Evolutionary conservation across 2,888 invertebrate species (phyloP), one percentile per base, ranked within the genome.

Genomic region (Lysandra bellargus): DNA sequence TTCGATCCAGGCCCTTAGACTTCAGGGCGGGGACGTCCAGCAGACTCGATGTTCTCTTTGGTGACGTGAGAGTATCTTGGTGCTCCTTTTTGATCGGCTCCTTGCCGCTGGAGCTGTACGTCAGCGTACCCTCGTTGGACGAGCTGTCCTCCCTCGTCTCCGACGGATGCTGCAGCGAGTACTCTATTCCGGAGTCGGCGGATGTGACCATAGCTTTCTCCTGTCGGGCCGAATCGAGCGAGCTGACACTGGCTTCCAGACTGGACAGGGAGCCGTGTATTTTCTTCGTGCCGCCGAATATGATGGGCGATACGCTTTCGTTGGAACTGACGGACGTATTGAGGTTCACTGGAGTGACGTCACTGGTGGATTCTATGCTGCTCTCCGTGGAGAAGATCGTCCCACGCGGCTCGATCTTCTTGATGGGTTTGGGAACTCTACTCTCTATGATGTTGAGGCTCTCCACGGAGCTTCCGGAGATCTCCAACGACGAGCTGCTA

Each of bases 51-150:
- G 93, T 88, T 53, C 94, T 82, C 82, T 94, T 94, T 0, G 94
- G 94, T 0, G 90, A 90, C 0, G 91, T 91, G 17, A 92, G 80
- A 1, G 88, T 90, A 44, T 93, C 93, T 75, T 90, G 89, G 0
- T 89, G 89, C 1, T 87, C 84, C 78, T 88, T 90, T 49, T 87
- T 90, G 0, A 87, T 85, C 0, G 88, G 87, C 7, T 94, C 93
- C 81, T 88, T 92, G 3, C 93, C 86, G 85, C 93, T 92, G 0
- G 94, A 93, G 79, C 90, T 92, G 64, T 92, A 91, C 0, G 95
- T 95, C n/a, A 95, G 81, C 0, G 95, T 95, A 0, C 95, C 95
- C 84, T 95, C 95, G 72, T 95, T 95, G 0, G 95, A 95, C 0
- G 94, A 94, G 9, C 88, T 88, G 49, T 93, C 93, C 2, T 94